These are phyloP conservation scores for Pangasius mekongensis DNA, from an alignment of 2,797 vertebrate genomes.

Conservation along the genomic window DNA sequence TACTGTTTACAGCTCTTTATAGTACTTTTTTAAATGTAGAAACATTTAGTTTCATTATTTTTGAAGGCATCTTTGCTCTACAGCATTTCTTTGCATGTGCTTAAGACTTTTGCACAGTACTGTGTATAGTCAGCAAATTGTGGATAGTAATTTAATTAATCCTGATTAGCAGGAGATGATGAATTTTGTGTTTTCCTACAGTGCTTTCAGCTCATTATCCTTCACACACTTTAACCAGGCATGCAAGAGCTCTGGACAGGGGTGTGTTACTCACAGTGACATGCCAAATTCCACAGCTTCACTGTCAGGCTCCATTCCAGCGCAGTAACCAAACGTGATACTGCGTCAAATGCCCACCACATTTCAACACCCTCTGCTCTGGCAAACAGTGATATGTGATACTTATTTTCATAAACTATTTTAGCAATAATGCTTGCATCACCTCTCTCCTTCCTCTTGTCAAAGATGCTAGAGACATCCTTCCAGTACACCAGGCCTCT, in stretches of 20 bases:
- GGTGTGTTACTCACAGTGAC: conserved; percentile 27
- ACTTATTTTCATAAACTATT: neutral
- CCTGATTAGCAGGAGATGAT: neutral
- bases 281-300: conserved; percentile 37
- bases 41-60: too few species aligned
- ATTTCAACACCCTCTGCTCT: conserved; percentile 8
- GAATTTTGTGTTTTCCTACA: neutral
- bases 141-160: neutral
- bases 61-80: too few species aligned
- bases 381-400: neutral
- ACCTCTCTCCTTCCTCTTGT: neutral
- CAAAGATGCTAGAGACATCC: neutral
- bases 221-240: conserved; percentile 3
- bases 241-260: neutral
- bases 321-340: neutral
- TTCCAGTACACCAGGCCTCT: neutral
- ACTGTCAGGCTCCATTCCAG: conserved; percentile 24
- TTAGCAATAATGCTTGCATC: neutral
- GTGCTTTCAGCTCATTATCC: neutral
- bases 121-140: neutral
- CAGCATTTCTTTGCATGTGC: too few species aligned
- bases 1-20: too few species aligned
- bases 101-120: too few species aligned
- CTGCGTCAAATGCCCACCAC: conserved; percentile 17
- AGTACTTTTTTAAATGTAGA: too few species aligned